phyloP scores from a whole-genome alignment of 2,797 vertebrate species.

The Anguilla obscura region DNA sequence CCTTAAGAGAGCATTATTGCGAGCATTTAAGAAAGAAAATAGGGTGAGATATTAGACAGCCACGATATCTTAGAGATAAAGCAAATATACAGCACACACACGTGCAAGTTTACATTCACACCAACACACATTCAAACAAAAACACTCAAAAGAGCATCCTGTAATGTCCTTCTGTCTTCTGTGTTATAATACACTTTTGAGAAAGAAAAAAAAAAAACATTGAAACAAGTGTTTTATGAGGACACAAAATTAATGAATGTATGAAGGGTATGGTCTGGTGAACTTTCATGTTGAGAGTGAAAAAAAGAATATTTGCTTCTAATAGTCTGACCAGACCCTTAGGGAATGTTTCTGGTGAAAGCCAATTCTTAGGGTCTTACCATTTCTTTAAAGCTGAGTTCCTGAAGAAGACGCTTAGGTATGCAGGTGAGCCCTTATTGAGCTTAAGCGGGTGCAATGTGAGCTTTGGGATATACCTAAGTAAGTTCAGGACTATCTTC shows the following conservation, averaged over 20 bases:
- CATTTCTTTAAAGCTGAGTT: neutral
- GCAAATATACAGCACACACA: neutral
- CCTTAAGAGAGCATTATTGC: slow-evolving; percentile 74
- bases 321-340: neutral
- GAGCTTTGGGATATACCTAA: neutral
- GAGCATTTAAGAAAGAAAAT: slow-evolving; percentile 69
- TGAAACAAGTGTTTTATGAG: neutral
- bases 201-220: neutral
- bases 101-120: neutral
- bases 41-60: slow-evolving; percentile 57
- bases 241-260: neutral
- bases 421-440: neutral
- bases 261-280: neutral
- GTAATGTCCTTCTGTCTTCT: neutral
- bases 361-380: neutral
- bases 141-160: neutral
- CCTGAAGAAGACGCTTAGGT: neutral
- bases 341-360: neutral
- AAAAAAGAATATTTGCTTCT: neutral
- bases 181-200: neutral
- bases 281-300: neutral
- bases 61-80: slow-evolving; percentile 47
- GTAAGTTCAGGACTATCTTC: neutral
- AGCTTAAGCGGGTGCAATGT: neutral
- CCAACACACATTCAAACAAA: neutral